Base-by-base conservation (phyloP, 1,140 invertebrate species). In the Lycorma delicatula region DNA sequence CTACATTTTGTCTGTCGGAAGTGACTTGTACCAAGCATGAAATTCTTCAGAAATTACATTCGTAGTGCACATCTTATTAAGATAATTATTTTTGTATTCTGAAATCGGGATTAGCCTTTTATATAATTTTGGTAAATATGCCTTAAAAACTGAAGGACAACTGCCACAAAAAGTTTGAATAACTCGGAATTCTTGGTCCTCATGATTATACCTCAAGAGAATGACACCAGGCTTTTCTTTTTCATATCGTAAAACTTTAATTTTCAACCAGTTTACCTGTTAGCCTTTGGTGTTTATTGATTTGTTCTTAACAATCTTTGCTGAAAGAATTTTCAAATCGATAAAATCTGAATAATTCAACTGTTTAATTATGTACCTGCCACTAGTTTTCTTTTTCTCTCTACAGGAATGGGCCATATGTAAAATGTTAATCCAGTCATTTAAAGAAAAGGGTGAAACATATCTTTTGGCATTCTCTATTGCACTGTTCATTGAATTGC, bases 401-500 rank as follows among this genome's bases (percentile, higher is more conserved):
- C 41, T 44, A 22, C 41, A 44, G 13, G 41, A 44, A 22, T 22
- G n/a, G 18, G 38, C 41, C 41, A 31, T 27, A 36, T 46, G 23
- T 16, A 58, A 23, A 13, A 56, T 31, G 41, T 56, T 56, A 28
- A 56, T 16, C 38, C 44, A 47, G 41, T 47, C 54, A 29, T 46
- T 56, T 47, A 47, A 13, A 12, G 16, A 28, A 13, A 25, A 56
- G 11, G 46, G n/a, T 22, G 26, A 41, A 44, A 27, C 38, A 27
- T 46, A 27, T 36, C 46, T 46, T 54, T 50, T 26, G 23, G 57
- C n/a, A 20, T 16, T 31, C 28, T 63, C 54, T 34, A 62, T 62
- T 20, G 26, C 12, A 3, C 26, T 50, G 27, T 63, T 51, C 56
- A 60, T 58, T 11, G 51, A 34, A 56, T 66, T 61, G 16, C 56